These are phyloP conservation scores for Scaptomyza cyrtandrae DNA, from an alignment of 2,888 invertebrate genomes.

Conservation along the genomic window DNA sequence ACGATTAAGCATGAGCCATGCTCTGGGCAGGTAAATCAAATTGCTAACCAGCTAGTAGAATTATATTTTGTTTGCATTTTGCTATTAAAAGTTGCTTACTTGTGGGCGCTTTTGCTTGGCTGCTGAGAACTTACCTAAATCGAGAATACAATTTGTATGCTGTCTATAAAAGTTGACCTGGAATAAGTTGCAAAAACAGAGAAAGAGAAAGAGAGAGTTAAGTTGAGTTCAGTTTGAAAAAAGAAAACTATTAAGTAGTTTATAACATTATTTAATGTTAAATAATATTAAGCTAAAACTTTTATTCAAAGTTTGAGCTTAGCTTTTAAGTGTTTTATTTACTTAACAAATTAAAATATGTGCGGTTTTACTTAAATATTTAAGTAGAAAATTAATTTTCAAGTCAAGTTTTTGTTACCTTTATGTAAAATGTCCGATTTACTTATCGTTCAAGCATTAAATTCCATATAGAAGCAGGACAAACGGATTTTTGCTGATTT, in stretches of 20 bases:
- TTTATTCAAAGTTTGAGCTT: neutral
- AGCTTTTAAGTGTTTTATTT: neutral
- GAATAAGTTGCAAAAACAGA: conserved; percentile 12
- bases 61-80: conserved; percentile 14
- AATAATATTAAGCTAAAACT: neutral
- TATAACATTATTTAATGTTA: neutral
- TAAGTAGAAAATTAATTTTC: too few relatives aligned
- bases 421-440: too few relatives aligned
- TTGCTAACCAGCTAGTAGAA: conserved; percentile 28
- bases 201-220: neutral
- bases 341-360: neutral
- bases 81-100: conserved; percentile 26
- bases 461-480: neutral
- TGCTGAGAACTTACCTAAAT: conserved; percentile 47
- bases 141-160: conserved; percentile 47
- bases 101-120: conserved; percentile 14
- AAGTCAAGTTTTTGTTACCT: too few relatives aligned
- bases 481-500: conserved; percentile 16
- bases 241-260: conserved; percentile 1
- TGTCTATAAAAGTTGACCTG: conserved; percentile 36
- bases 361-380: too few relatives aligned
- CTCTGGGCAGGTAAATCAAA: conserved; percentile 46
- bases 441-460: neutral
- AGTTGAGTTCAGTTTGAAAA: neutral
- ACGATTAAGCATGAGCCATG: conserved; percentile 41